phyloP scores from a whole-genome alignment of 2,797 vertebrate genomes.

The Sorex maritimensis region DNA sequence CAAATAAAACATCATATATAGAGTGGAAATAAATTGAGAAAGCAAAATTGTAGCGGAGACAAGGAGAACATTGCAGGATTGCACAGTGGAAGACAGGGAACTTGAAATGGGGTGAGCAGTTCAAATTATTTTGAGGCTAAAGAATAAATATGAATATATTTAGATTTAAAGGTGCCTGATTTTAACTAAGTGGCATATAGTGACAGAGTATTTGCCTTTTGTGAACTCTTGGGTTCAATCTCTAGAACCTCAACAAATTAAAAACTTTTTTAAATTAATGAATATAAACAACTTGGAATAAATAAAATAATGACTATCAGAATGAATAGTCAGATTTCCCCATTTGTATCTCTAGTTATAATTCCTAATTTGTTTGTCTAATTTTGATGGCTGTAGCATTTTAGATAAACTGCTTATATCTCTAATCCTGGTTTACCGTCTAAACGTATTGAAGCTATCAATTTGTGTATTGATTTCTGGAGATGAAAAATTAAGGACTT shows the following conservation, averaged over 20 bases:
- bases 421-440: background rate
- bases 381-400: conserved; percentile 1
- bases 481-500: conserved; percentile 29
- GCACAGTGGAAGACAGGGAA: background rate
- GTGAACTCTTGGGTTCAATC: too few relatives aligned
- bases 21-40: background rate
- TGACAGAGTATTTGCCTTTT: too few relatives aligned
- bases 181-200: too few relatives aligned
- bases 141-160: background rate
- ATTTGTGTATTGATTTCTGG: background rate
- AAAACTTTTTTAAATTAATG: conserved; percentile 38
- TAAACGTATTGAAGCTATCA: conserved; percentile 6
- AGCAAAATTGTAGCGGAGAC: background rate
- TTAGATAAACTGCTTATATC: conserved; percentile 5
- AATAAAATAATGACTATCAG: conserved; percentile 22
- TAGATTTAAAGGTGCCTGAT: too few relatives aligned
- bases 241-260: background rate
- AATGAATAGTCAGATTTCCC: background rate
- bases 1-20: background rate
- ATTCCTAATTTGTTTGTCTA: background rate
- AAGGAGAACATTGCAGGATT: background rate
- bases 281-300: conserved; percentile 5
- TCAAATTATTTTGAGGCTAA: conserved; percentile 14
- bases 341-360: background rate
- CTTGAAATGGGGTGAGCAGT: background rate